These are phyloP conservation scores for Yponomeuta evonymella DNA, from an alignment of 2,888 invertebrate genomes.

Conservation along the genomic window DNA sequence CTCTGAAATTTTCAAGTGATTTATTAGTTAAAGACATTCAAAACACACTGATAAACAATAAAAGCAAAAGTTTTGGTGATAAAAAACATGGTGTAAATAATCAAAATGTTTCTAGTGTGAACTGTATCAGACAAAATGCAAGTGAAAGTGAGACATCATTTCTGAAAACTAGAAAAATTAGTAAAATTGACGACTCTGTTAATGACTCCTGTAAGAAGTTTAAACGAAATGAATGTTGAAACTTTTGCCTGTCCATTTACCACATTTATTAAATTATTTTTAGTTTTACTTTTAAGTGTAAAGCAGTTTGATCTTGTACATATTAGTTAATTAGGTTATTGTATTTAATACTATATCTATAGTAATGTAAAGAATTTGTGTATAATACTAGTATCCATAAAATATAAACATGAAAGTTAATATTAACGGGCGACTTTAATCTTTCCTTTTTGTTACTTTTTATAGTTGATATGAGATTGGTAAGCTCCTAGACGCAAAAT, in stretches of 20 bases:
- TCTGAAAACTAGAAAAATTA: conserved; percentile 59
- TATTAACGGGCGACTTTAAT: conserved; percentile 28
- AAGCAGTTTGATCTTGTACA: conserved; percentile 67
- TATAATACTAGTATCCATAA: conserved; percentile 65
- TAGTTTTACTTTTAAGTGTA: conserved; percentile 46
- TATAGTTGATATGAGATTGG: conserved; percentile 30
- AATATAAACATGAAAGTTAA: conserved; percentile 56
- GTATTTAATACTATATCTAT: conserved; percentile 73
- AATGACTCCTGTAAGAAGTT: conserved; percentile 67
- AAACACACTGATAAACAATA: conserved; percentile 68
- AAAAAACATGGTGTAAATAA: conserved; percentile 71
- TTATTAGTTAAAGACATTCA: conserved; percentile 71
- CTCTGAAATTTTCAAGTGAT: conserved; percentile 63
- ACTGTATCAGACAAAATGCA: conserved; percentile 62
- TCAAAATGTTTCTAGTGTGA: conserved; percentile 65
- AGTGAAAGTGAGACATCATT: conserved; percentile 65
- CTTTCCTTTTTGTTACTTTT: conserved; percentile 37
- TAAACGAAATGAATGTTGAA: conserved; percentile 68
- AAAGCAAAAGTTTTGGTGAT: conserved; percentile 67
- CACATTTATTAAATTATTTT: conserved; percentile 68
- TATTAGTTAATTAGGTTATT: conserved; percentile 58
- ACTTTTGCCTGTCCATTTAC: conserved; percentile 47
- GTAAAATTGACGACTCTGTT: conserved; percentile 61
- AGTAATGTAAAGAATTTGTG: conserved; percentile 65
- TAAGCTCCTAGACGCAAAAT: conserved; percentile 32